These are phyloP conservation scores for Bactericera cockerelli DNA, from an alignment of 1,140 invertebrate genomes.

Conservation along the genomic window DNA sequence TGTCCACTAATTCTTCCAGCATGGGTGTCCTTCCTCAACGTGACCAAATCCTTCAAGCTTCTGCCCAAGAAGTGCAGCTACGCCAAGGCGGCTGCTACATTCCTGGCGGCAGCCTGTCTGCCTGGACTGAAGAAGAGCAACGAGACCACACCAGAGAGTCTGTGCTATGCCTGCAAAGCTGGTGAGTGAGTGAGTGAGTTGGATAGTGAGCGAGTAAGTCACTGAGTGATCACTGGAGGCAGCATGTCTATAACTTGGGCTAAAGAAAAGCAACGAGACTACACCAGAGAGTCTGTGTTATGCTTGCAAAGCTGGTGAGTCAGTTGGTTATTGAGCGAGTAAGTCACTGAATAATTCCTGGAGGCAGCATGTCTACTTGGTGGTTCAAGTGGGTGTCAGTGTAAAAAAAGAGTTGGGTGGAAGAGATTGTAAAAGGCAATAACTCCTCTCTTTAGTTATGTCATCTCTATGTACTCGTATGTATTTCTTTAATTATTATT, in stretches of 20 bases:
- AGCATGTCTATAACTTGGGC: not conserved
- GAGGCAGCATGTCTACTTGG: not conserved
- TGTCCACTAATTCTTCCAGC: not conserved
- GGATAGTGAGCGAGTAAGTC: no score
- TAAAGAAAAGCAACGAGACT: not conserved
- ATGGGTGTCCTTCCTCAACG: not conserved
- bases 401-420: no score
- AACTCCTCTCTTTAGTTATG: no score
- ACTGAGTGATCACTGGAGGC: not conserved
- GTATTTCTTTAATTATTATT: no score
- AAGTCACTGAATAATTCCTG: not conserved
- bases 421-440: no score
- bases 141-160: not conserved
- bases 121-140: not conserved
- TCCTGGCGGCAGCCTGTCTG: not conserved
- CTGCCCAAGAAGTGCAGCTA: not conserved
- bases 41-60: not conserved
- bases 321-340: no score
- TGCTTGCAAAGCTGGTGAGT: not conserved
- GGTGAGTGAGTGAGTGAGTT: no score
- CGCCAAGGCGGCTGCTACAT: not conserved
- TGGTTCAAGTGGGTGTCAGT: no score
- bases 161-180: slow-evolving; percentile 2
- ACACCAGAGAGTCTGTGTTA: not conserved
- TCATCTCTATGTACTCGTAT: no score